Base-by-base conservation (phyloP, 2,888 invertebrate genomes). In the Lasioglossum villosulum region DNA sequence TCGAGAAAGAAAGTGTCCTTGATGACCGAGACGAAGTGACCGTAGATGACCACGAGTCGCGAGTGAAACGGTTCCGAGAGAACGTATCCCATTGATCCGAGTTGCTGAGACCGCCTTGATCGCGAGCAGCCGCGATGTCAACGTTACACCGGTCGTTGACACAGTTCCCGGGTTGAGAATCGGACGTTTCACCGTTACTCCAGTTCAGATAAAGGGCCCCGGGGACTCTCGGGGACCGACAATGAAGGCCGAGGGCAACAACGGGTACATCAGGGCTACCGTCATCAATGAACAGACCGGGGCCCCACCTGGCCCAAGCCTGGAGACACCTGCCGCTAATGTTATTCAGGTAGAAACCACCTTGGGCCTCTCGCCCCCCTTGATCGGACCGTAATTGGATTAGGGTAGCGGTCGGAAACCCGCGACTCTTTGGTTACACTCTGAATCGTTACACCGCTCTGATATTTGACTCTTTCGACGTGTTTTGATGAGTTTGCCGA, bases 191-290 rank as follows among this genome's bases (percentile, higher is more conserved):
- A 30, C 30, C 45, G 77, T n/a, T 39, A 42, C 76, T 42, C 56
- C 78, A 84, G 83, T 84, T 73, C 37, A 2, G 39, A 27, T 23
- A 30, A 23, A 66, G 27, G 75, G 19, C 76, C 12, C 4, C n/a
- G 23, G 34, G 14, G 39, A 30, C 27, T 2, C 56, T 45, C 27
- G 39, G 45, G 45, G 19, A 73, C 45, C 73, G 39, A 88, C 78
- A 73, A 94, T 94, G 93, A 93, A 93, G 91, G 84, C 93, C 30
- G 94, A 94, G 79, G 87, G 91, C 63, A 94, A 93, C 89, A 95
- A 95, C 89, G 94, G 94, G 6, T 95, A 93, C 37, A 89, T 95
- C 37, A 91, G 92, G 82, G 89, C 93, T 71, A 90, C 90, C 75
- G 92, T 91, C 56, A 91, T 91, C 82, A 88, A 88, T 37, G 94